A percentile compares a stretch with the other conserved stretches of the same genome.
Evolutionary conservation across 2,113 vertebrate genomes (phyloP).

Genomic region (Edolisoma coerulescens): DNA sequence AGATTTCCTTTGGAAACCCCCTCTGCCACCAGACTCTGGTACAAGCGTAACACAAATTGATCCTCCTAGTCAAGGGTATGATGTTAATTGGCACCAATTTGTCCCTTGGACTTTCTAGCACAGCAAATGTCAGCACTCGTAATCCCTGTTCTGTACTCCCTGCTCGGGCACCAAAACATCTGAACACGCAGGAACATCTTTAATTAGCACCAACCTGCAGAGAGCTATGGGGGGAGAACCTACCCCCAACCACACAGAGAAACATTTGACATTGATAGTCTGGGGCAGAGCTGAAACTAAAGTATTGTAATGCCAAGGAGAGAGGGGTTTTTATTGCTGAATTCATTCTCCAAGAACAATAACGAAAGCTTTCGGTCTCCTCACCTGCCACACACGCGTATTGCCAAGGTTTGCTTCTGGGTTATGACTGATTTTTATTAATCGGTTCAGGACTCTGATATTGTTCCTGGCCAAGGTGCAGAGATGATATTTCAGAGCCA

Average conservation of each 20-base stretch:
- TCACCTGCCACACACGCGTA: accelerated
- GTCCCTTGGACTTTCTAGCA: neutral
- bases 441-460: neutral
- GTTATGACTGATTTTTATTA: neutral
- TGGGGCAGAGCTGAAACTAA: neutral
- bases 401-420: neutral
- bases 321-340: neutral
- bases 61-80: neutral
- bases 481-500: neutral
- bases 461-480: neutral
- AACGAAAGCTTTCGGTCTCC: neutral
- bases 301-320: neutral
- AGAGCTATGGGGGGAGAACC: accelerated
- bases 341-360: neutral
- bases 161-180: neutral
- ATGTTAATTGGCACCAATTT: neutral
- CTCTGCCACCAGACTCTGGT: neutral
- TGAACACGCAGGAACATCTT: neutral
- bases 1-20: neutral
- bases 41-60: accelerated
- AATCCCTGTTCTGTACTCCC: neutral
- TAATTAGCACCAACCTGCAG: neutral
- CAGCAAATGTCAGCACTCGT: accelerated
- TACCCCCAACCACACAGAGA: accelerated
- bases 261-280: neutral